phyloP scores from a whole-genome alignment of 1,140 invertebrate species.

The Ganaspis sp. region DNA sequence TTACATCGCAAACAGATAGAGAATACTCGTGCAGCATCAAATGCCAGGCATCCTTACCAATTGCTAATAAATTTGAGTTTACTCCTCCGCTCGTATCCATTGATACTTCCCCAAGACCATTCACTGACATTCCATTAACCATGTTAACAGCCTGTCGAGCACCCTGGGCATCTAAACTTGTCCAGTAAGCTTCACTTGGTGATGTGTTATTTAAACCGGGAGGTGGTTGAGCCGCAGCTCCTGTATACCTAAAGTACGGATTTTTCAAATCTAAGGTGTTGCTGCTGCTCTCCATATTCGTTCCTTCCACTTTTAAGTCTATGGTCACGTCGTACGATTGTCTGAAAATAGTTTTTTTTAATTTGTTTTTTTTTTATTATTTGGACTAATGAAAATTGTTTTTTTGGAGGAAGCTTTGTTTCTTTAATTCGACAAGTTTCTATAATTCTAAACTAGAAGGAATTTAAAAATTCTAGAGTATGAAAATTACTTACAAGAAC shows the following conservation, averaged over 20 bases:
- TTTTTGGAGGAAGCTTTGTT: too few species aligned
- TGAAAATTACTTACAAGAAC: too few species aligned
- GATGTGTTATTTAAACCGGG: conserved; percentile 92
- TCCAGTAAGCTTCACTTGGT: conserved; percentile 94
- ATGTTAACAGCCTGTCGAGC: conserved; percentile 85
- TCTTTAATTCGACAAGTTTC: too few species aligned
- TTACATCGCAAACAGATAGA: conserved; percentile 24
- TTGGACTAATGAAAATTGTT: too few species aligned
- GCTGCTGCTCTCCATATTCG: conserved; percentile 84
- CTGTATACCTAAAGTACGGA: conserved; percentile 97
- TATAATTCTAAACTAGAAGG: too few species aligned
- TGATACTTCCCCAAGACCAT: conserved; percentile 85
- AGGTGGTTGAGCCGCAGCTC: conserved; percentile 90
- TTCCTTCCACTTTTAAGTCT: conserved; percentile 93
- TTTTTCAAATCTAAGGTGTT: conserved; percentile 99
- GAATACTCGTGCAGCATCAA: conserved; percentile 18
- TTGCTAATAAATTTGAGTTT: conserved; percentile 78
- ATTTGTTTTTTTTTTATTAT: too few species aligned
- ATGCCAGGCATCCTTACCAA: conserved; percentile 70
- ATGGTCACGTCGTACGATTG: conserved; percentile 99
- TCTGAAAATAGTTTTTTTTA: conserved; percentile 74
- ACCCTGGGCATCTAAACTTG: conserved; percentile 86
- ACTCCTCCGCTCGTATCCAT: conserved; percentile 80
- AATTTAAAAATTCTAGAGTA: too few species aligned
- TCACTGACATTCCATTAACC: conserved; percentile 88